phyloP scores from a whole-genome alignment of 2,113 vertebrate species.

The Notothenia rossii region DNA sequence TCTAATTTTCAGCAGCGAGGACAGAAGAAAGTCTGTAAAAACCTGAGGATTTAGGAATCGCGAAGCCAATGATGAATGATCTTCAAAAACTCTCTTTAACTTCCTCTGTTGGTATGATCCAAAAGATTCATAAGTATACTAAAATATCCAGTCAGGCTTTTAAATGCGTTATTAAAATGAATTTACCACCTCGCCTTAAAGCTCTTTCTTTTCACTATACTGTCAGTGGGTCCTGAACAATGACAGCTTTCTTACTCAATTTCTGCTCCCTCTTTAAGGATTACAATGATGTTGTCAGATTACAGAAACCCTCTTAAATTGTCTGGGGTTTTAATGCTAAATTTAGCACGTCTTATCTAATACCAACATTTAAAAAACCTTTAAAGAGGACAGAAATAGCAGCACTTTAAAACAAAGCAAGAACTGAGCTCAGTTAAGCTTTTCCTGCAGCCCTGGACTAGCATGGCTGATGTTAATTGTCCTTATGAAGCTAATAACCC shows the following conservation, averaged over 20 bases:
- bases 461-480: neutral
- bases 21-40: neutral
- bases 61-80: neutral
- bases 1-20: neutral
- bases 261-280: slow-evolving; percentile 9
- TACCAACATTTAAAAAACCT: neutral
- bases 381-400: neutral
- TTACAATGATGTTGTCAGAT: slow-evolving; percentile 46
- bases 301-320: slow-evolving; percentile 24
- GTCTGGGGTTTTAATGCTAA: slow-evolving; percentile 10
- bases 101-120: neutral
- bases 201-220: neutral
- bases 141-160: slow-evolving; percentile 12
- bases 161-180: slow-evolving; percentile 19
- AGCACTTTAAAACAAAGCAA: slow-evolving; percentile 10
- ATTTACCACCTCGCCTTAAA: slow-evolving; percentile 23
- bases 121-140: slow-evolving; percentile 13
- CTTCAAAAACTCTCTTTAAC: no score
- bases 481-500: neutral
- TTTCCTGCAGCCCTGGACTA: slow-evolving; percentile 9
- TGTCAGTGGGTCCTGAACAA: slow-evolving; percentile 29
- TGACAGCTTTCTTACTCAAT: neutral
- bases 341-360: neutral
- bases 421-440: neutral
- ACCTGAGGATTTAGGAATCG: neutral